Base-by-base conservation (phyloP, 2,113 vertebrate species). In the Myrmecobius fasciatus region DNA sequence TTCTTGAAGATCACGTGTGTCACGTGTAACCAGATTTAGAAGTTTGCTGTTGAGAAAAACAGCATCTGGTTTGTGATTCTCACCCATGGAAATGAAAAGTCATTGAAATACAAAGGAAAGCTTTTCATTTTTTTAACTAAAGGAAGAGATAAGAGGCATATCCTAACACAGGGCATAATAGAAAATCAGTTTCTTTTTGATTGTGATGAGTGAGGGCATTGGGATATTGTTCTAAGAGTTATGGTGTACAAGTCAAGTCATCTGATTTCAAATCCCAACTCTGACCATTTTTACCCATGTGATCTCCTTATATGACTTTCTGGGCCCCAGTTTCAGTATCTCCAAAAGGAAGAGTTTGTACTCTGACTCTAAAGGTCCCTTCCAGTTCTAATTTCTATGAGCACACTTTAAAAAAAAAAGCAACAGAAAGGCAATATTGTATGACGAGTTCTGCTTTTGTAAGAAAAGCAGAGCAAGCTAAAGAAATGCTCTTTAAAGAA, bases 351-450 rank as follows among this genome's bases (percentile, higher is more conserved):
- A 75, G 31, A 75, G 31, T 12, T 17, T 67, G 31, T 11, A 36
- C 28, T 36, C 28, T 67, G 60, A 75, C 20, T 43, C 7, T 43
- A 83, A 83, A 83, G n/a, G n/a, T 43, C 36, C 67, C 67, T 83
- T 43, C 36, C 20, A 43, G 36, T 7, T 83, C n/a, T 83, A 83
- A 83, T 24, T 43, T 43, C 67, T 83, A 43, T 43, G 67, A 43
- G 24, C n/a, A 83, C 8, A 22, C 7, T 83, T 83, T n/a, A 17
- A n/a, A 75, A n/a, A 89, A 96, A 67, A n/a, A 88, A 96, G 52
- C 48, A 93, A 92, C 28, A n/a, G 88, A 92, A 96, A 95, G 52
- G 94, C 94, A 95, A 91, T 36, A 67, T 26, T 90, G 67, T 24
- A 43, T 83, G 95, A 92, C n/a, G 95, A 95, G 28, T 93, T 91